Evolutionary conservation across 1,140 invertebrate species (phyloP), one percentile per base, ranked within the genome.

Genomic region (Batillaria attramentaria): DNA sequence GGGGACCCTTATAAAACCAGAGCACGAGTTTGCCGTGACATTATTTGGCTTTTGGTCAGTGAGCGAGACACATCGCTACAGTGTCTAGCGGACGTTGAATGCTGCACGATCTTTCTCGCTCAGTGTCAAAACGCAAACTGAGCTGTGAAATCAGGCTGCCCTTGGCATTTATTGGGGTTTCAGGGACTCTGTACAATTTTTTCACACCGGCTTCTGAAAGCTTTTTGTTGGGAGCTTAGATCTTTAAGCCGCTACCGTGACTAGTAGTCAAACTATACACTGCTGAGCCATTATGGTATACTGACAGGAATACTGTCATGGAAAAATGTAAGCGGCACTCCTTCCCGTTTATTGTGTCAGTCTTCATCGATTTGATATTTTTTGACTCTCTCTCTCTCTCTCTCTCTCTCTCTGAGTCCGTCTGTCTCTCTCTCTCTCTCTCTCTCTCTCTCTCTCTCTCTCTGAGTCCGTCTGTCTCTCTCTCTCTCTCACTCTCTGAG

Each of bases 341-440:
- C 8, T 24, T 20, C 33, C 1, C 8, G 60, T 62, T 1, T 62
- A 8, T 62, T 62, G n/a, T 62, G 60, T 62, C 24, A 10, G 60
- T 8, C 10, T 1, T 16, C 60, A 28, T 3, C 0, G 24, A 28
- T 2, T 10, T 2, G 24, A 50, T 24, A 50, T 13, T 13, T 50
- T 50, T 50, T 13, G 46, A 50, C 46, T 50, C 10, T 50, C 24
- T 50, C 10, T 50, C 46, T 50, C 10, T 28, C 3, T 24, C 31
- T 60, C 57, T 0, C 31, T 20, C 54, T 60, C 54, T 60, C 54
- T 60, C 54, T 60, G 24, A 28, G 24, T 60, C 57, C 31, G 24
- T 60, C 57, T 60, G 24, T 60, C 57, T 60, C 57, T 60, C 57
- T 60, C 57, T 60, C 57, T 60, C 57, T 60, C 57, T 60, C 57